phyloP scores from a whole-genome alignment of 2,797 vertebrate species.

The Ammospiza maritima region DNA sequence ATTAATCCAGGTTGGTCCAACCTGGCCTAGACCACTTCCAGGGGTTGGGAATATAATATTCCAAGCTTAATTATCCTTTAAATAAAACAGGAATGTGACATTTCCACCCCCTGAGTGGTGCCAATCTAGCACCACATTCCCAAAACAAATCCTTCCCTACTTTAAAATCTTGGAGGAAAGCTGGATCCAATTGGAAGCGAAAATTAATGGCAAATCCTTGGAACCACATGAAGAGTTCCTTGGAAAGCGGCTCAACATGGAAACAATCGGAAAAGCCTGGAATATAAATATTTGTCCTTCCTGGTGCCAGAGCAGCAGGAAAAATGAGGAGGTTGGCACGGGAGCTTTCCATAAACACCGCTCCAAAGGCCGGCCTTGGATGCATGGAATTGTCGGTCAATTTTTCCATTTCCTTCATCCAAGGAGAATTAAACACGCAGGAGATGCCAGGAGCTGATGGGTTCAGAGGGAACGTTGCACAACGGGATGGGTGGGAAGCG shows the following conservation, averaged over 20 bases:
- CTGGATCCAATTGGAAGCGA: constrained; percentile 75
- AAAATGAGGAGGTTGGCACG: constrained; percentile 80
- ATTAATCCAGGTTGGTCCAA: neutral
- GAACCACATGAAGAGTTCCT: constrained; percentile 75
- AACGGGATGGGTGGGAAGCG: neutral
- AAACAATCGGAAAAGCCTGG: constrained; percentile 72
- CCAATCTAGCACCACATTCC: constrained; percentile 23
- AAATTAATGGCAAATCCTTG: constrained; percentile 77
- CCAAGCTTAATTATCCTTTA: constrained; percentile 17
- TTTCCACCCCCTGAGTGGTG: neutral
- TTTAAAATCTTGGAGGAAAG: constrained; percentile 27
- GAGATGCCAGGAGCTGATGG: constrained; percentile 69
- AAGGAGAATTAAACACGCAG: constrained; percentile 70
- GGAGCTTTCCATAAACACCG: constrained; percentile 82
- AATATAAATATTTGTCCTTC: constrained; percentile 83
- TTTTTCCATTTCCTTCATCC: constrained; percentile 80
- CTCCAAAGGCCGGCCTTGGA: constrained; percentile 70
- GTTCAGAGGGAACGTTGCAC: constrained; percentile 35
- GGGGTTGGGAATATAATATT: neutral
- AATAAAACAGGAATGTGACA: neutral
- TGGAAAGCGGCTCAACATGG: constrained; percentile 68
- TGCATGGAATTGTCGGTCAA: constrained; percentile 80
- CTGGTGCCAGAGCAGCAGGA: constrained; percentile 77
- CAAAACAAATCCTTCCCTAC: constrained; percentile 51
- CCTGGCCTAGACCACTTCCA: neutral